Conservation (phyloP, 2,797 vertebrate genomes). For the Arctocebus calabarensis region DNA sequence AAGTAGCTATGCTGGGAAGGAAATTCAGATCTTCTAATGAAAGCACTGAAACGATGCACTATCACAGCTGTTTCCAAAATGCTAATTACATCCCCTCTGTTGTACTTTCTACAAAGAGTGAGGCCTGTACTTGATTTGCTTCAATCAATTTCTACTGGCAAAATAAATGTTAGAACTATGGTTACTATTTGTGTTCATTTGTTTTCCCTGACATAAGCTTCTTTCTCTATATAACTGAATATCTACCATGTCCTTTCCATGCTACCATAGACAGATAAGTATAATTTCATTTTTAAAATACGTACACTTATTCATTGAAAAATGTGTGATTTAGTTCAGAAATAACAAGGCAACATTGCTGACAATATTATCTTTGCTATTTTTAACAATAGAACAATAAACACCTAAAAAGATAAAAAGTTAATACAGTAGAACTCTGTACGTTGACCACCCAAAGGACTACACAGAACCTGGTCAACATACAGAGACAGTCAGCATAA, state of each 20-base stretch:
- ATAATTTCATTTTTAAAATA: constrained; percentile 16
- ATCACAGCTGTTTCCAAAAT: not conserved
- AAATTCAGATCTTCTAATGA: not conserved
- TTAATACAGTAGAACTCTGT: not conserved
- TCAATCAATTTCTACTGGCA: not conserved
- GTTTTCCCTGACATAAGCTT: not conserved
- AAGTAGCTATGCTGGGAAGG: not conserved
- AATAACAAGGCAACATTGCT: not conserved
- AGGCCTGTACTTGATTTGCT: not conserved
- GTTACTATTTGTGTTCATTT: not conserved
- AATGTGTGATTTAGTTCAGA: not conserved
- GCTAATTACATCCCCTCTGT: not conserved
- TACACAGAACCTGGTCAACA: no score
- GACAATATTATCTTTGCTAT: not conserved
- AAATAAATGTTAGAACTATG: not conserved
- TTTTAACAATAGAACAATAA: not conserved
- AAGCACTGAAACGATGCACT: not conserved
- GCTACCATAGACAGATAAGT: not conserved
- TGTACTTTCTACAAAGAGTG: not conserved
- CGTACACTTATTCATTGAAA: constrained; percentile 37
- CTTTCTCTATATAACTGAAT: not conserved
- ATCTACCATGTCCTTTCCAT: not conserved
- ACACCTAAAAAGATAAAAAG: not conserved
- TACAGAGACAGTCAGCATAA: no score
- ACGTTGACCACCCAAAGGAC: no score